Conservation (phyloP, 2,888 invertebrate species). For the Eupithecia exiguata region DNA sequence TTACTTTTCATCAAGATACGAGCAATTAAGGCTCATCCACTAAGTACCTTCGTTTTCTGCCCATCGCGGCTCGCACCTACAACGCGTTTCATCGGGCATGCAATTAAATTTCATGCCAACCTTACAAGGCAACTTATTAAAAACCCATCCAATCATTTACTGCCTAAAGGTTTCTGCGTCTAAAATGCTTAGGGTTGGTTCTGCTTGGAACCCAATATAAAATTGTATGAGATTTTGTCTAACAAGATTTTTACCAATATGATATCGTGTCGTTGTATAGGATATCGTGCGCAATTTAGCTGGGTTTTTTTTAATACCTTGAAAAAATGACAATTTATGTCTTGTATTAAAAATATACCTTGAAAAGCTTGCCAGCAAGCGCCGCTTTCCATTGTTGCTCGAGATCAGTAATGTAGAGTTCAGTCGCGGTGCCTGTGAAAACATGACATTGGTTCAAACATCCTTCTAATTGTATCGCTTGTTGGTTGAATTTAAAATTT, state of each 20-base stretch:
- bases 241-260: constrained; percentile 7
- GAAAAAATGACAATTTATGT: not conserved
- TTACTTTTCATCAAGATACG: constrained; percentile 38
- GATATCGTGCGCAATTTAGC: not conserved
- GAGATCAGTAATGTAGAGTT: not conserved
- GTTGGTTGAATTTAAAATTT: too few species aligned
- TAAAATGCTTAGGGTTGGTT: constrained; percentile 42
- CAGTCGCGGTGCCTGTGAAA: not conserved
- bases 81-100: constrained; percentile 50
- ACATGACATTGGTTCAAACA: not conserved
- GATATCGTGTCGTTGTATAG: not conserved
- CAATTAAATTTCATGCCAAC: constrained; percentile 56
- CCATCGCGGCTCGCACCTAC: constrained; percentile 42
- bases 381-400: not conserved
- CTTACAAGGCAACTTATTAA: constrained; percentile 61
- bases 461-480: too few species aligned
- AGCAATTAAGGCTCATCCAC: constrained; percentile 47
- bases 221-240: constrained; percentile 22
- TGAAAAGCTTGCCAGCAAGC: not conserved
- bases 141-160: constrained; percentile 60
- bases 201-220: constrained; percentile 47
- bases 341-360: not conserved
- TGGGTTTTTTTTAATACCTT: not conserved
- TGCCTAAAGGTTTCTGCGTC: constrained; percentile 54
- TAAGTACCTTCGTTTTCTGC: constrained; percentile 34